phyloP scores from a whole-genome alignment of 1,140 invertebrate species.

The Capitella teleta region DNA sequence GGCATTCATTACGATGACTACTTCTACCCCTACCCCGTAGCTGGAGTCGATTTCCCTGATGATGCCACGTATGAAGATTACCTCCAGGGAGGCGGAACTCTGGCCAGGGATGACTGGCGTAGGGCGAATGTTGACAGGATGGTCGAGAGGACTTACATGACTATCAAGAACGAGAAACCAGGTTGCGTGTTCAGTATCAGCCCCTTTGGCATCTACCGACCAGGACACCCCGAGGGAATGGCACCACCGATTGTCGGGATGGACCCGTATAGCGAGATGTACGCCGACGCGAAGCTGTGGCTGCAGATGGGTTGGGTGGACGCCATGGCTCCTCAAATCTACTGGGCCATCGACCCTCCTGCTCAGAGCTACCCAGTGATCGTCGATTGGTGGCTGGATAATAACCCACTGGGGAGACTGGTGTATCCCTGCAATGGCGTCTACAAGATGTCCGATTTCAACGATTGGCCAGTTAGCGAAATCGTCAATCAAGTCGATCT shows the following conservation, averaged over 20 bases:
- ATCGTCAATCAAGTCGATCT: constrained; percentile 23
- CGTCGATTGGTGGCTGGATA: constrained; percentile 30
- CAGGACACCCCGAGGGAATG: constrained; percentile 15
- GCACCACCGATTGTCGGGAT: constrained; percentile 25
- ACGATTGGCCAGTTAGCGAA: constrained; percentile 21
- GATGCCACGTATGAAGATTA: constrained; percentile 23
- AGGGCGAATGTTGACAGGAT: constrained; percentile 27
- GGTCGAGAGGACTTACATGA: constrained; percentile 19
- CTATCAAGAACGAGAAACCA: no score
- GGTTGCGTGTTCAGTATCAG: constrained; percentile 34
- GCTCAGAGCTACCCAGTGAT: constrained; percentile 29
- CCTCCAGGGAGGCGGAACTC: constrained; percentile 18
- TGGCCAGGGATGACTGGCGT: constrained; percentile 25
- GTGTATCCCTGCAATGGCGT: constrained; percentile 24
- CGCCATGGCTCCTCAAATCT: constrained; percentile 32
- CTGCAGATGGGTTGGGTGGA: constrained; percentile 31
- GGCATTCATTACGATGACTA: constrained; percentile 38
- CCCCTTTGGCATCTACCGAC: constrained; percentile 36
- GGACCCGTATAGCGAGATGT: constrained; percentile 22
- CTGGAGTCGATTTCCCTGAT: constrained; percentile 24
- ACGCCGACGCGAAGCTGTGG: constrained; percentile 33
- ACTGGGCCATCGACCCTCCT: constrained; percentile 31
- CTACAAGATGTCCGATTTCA: constrained; percentile 13
- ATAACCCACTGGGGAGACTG: constrained; percentile 15
- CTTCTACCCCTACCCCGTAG: constrained; percentile 36